Base-by-base conservation (phyloP, 2,888 invertebrate species). In the Dilophus febrilis region DNA sequence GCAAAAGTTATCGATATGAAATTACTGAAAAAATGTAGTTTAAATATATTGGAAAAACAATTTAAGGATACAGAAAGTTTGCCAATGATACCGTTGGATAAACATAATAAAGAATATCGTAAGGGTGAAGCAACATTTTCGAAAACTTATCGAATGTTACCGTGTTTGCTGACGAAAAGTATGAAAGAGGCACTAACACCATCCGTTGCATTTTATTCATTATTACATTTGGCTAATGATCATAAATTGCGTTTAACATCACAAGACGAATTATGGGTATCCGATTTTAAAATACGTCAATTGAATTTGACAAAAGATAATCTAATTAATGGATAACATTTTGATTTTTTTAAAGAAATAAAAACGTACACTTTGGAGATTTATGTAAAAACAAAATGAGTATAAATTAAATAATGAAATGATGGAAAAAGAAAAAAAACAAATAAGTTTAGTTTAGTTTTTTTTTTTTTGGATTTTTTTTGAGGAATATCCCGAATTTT, bases 1-100 rank as follows among this genome's bases (percentile, higher is more conserved):
- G 84, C 90, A 5, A 90, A 90, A 55, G 82, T 79, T 42, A 74
- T 90, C 32, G 85, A 91, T 53, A 87, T 90, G 74, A 81, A 78
- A 51, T 77, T 74, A 53, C 59, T 90, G 34, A 90, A 90, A 55
- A 64, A 66, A n/a, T 70, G 72, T 39, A 77, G 86, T 45, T 84
- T 83, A 76, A 67, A 68, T 31, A 57, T 76, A 45, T 59, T 86
- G 8, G 66, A 64, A 61, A 34, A 49, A 53, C 5, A 47, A 46
- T 12, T 48, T 35, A 1, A 30, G 6, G 27, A 44, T 36, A 49
- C 51, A 27, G 44, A 34, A 18, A 32, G 5, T 30, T 36, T 32
- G 44, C 26, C 42, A 35, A 17, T 39, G 37, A 40, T 43, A 4
- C 31, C 42, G 14, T 43, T 46, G 30, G 42, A 47, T 42, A 30